Conservation (phyloP, 2,888 invertebrate genomes). For the Trachelus troglodyta region DNA sequence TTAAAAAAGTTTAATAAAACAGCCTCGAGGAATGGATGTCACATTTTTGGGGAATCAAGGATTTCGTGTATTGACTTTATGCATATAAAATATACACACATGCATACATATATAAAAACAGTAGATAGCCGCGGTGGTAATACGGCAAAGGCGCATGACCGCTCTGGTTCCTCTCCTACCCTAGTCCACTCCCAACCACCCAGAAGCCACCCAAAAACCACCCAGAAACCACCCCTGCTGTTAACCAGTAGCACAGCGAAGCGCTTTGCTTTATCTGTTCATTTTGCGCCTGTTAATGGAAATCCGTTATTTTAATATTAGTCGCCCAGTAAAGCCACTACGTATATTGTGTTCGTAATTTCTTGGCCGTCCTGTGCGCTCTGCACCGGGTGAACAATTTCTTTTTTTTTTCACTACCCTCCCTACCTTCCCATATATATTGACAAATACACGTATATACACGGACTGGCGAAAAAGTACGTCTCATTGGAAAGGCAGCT, state of each 20-base stretch:
- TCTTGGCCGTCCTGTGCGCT: background rate
- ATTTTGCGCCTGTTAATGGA: conserved; percentile 39
- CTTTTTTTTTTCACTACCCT: no score
- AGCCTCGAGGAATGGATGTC: no score
- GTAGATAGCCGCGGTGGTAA: background rate
- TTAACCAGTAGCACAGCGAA: background rate
- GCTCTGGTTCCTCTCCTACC: background rate
- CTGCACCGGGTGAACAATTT: background rate
- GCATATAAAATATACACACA: background rate
- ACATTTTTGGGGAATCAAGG: no score
- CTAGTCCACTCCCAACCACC: background rate
- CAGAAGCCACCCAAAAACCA: no score
- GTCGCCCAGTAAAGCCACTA: conserved; percentile 40
- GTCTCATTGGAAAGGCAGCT: background rate
- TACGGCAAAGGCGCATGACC: conserved; percentile 16
- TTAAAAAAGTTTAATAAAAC: conserved; percentile 44
- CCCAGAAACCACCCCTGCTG: background rate
- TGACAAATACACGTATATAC: no score
- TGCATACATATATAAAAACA: background rate
- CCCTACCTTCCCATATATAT: no score
- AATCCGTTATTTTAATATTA: conserved; percentile 51
- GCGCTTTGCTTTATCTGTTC: conserved; percentile 27
- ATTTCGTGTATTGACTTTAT: background rate
- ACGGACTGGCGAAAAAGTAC: background rate
- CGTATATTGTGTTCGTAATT: background rate